phyloP scores from a whole-genome alignment of 2,888 invertebrate genomes.

The Seira sanloemensis region DNA sequence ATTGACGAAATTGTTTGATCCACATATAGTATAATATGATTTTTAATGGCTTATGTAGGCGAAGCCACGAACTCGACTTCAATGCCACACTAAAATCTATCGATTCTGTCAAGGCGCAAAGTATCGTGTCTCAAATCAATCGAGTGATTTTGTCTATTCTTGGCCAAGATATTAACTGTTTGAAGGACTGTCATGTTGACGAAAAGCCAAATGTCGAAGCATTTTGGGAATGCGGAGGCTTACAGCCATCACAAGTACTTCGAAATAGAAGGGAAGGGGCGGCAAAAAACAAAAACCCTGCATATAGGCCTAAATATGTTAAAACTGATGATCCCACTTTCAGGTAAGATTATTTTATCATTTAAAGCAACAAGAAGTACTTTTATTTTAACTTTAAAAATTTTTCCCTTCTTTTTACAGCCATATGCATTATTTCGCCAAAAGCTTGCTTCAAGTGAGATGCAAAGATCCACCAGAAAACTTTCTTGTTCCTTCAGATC shows the following conservation, averaged over 20 bases:
- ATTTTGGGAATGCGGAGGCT: conserved; percentile 89
- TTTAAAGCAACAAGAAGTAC: neutral
- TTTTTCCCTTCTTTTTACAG: conserved; percentile 74
- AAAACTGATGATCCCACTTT: conserved; percentile 69
- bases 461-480: conserved; percentile 83
- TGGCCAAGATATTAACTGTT: conserved; percentile 80
- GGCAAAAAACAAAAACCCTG: neutral
- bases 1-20: too few relatives aligned
- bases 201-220: conserved; percentile 88
- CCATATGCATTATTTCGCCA: conserved; percentile 83
- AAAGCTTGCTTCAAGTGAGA: conserved; percentile 83
- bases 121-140: conserved; percentile 82
- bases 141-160: conserved; percentile 82
- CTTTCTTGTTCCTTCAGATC: conserved; percentile 76
- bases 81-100: conserved; percentile 11
- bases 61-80: conserved; percentile 35
- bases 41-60: conserved; percentile 2
- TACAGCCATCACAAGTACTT: conserved; percentile 79
- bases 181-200: conserved; percentile 83
- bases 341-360: conserved; percentile 48
- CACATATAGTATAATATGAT: too few relatives aligned
- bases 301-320: conserved; percentile 22
- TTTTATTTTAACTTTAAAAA: conserved; percentile 36
- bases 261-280: conserved; percentile 76
- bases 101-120: conserved; percentile 36